Percentiles rank a stretch among this genome's conserved stretches.
Conservation (phyloP, 1,140 invertebrate genomes). For the Yoshiicerus persimilis region DNA sequence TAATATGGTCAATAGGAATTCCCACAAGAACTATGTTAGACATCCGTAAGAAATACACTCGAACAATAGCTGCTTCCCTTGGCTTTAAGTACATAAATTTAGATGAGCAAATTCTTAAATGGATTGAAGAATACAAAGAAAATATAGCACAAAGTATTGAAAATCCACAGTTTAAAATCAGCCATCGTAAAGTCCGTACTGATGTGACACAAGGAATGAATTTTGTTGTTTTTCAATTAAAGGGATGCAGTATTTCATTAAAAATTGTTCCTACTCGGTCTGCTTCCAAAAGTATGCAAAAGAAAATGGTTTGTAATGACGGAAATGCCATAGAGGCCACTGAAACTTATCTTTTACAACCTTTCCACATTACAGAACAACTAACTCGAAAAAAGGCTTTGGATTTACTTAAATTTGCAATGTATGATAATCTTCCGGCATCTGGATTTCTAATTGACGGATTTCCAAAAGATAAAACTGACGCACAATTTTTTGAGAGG, state of each 20-base stretch:
- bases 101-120: background rate
- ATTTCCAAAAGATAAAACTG: background rate
- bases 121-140: background rate
- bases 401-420: background rate
- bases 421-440: background rate
- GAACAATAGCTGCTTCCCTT: background rate
- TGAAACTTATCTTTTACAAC: background rate
- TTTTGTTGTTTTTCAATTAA: background rate
- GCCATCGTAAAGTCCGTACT: background rate
- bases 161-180: background rate
- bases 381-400: background rate
- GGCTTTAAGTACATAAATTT: background rate
- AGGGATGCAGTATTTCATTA: background rate
- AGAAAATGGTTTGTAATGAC: background rate
- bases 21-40: background rate
- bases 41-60: background rate
- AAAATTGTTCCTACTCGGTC: background rate
- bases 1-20: background rate
- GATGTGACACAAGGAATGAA: background rate
- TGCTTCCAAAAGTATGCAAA: background rate
- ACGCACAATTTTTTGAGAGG: background rate
- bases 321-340: background rate
- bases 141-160: background rate
- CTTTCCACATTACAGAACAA: background rate
- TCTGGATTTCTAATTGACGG: background rate